These are phyloP conservation scores for Armadillidium nasatum DNA, from an alignment of 1,140 invertebrate genomes.

Conservation along the genomic window DNA sequence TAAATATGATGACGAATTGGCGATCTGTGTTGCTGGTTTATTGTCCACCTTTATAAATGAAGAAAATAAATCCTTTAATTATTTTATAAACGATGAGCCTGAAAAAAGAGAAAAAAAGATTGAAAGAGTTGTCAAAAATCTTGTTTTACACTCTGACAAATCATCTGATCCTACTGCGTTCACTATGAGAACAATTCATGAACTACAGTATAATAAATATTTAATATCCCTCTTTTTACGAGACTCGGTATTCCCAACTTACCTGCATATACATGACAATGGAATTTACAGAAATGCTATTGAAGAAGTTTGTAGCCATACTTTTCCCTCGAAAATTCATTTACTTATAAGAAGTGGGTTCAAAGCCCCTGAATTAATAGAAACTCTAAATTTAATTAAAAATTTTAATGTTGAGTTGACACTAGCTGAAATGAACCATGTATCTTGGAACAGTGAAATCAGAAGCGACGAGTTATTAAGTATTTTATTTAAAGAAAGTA, in stretches of 20 bases:
- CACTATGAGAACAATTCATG: slow-evolving; percentile 24
- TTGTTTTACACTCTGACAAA: slow-evolving; percentile 32
- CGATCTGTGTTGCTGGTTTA: slow-evolving; percentile 29
- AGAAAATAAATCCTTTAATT: neutral
- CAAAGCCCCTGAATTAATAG: slow-evolving; percentile 19
- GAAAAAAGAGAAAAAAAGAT: slow-evolving; percentile 22
- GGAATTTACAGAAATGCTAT: slow-evolving; percentile 5
- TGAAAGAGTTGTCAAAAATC: slow-evolving; percentile 13
- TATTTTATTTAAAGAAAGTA: slow-evolving; percentile 18
- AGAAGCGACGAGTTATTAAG: slow-evolving; percentile 29
- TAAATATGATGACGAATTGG: slow-evolving; percentile 25
- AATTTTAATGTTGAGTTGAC: slow-evolving; percentile 20
- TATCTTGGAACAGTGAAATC: slow-evolving; percentile 16
- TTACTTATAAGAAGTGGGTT: slow-evolving; percentile 21
- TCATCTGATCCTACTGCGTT: slow-evolving; percentile 27
- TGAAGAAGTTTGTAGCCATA: neutral
- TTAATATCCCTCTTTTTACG: neutral
- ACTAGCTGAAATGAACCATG: slow-evolving; percentile 36
- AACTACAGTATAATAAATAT: neutral
- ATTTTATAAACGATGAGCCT: neutral
- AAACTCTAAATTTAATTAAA: slow-evolving; percentile 12
- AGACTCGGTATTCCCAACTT: neutral
- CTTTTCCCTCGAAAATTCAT: slow-evolving; percentile 22
- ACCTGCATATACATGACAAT: neutral
- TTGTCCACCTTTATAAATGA: neutral